Evolutionary conservation across 2,113 vertebrate species (phyloP).

Genomic region (Isichthys henryi): DNA sequence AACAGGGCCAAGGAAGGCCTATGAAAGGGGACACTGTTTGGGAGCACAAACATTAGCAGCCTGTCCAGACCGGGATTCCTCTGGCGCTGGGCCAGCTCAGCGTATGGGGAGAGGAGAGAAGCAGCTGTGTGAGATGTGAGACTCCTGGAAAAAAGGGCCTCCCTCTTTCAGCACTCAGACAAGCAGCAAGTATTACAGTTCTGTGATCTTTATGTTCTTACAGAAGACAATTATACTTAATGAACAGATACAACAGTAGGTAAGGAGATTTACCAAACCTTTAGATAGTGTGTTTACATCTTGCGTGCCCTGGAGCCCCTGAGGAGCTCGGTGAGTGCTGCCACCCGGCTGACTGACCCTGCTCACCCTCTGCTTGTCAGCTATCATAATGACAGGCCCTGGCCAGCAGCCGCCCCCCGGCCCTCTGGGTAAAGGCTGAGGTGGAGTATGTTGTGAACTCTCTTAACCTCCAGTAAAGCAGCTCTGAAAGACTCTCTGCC

Average conservation of each 20-base stretch:
- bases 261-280: not conserved
- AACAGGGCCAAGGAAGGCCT: not conserved
- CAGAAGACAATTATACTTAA: not conserved
- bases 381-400: not conserved
- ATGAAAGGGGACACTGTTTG: conserved; percentile 13
- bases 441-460: not conserved
- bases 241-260: not conserved
- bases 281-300: not conserved
- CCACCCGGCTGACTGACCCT: not conserved
- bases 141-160: not conserved
- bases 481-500: not conserved
- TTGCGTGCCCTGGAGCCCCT: not conserved
- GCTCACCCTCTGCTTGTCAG: not conserved
- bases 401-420: not conserved
- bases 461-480: not conserved
- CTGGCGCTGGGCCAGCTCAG: not conserved
- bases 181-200: not conserved
- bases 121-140: not conserved
- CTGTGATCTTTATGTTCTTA: not conserved
- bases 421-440: not conserved
- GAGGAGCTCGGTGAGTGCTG: not conserved
- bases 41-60: not conserved
- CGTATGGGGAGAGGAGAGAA: not conserved
- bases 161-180: not conserved
- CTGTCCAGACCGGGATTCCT: not conserved